Percentiles rank a stretch among this genome's conserved stretches.
phyloP scores from a whole-genome alignment of 2,797 vertebrate species.

The Ciconia nigra region DNA sequence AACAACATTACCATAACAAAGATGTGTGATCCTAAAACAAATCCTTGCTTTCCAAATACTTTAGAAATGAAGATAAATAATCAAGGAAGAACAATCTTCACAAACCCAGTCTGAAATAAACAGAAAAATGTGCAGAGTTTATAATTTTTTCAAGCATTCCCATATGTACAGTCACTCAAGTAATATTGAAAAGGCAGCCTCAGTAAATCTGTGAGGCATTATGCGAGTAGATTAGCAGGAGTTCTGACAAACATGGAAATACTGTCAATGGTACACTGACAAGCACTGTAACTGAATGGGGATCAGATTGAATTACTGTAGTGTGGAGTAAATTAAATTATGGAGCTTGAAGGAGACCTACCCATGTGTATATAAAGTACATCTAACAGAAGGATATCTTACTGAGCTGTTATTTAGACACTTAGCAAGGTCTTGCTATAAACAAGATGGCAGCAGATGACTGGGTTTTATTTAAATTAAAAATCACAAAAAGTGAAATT shows the following conservation, averaged over 20 bases:
- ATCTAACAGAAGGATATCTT: background rate
- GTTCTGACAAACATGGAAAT: slow-evolving; percentile 15
- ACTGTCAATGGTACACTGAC: background rate
- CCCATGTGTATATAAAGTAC: background rate
- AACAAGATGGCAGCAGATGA: background rate
- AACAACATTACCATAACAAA: background rate
- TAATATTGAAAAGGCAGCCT: background rate
- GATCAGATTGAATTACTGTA: slow-evolving; percentile 5
- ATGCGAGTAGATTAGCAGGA: background rate
- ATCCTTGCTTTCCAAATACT: background rate
- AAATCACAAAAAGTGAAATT: background rate
- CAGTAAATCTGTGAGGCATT: background rate
- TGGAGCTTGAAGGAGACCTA: background rate
- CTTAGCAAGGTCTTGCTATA: background rate
- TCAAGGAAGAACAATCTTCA: background rate
- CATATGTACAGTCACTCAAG: background rate
- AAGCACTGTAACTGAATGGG: background rate
- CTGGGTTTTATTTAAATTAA: background rate
- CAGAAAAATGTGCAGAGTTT: background rate
- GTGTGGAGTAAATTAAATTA: slow-evolving; percentile 32
- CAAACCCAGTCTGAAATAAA: background rate
- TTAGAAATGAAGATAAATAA: slow-evolving; percentile 10
- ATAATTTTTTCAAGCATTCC: background rate
- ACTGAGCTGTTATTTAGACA: background rate
- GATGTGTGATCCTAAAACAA: background rate